Evolutionary conservation across 2,797 vertebrate species (phyloP), one percentile per base, ranked within the genome.

Genomic region (Oryzias sinensis): DNA sequence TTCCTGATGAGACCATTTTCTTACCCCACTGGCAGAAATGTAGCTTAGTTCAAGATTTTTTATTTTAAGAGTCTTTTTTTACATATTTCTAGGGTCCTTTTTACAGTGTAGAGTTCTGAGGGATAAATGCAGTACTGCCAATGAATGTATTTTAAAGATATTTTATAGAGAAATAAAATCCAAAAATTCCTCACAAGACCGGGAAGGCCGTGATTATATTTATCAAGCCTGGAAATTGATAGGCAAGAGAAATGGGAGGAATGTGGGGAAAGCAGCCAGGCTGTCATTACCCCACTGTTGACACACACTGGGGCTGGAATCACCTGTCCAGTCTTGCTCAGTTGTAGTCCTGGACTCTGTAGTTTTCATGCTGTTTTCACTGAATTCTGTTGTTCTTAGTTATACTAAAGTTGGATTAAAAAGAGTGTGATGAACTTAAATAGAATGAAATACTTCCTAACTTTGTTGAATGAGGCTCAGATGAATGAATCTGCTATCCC

Each of bases 271-370:
- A 77, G 61, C 43, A 51, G 29, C 46, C 43, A 45, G 55, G 49
- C 66, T 70, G 68, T 76, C 82, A 79, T 81, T 80, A 70, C 68
- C 50, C 43, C 53, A 27, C 65, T 54, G 46, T 59, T 56, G 59
- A 53, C 56, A 64, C 68, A 80, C 58, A 16, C 57, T 63, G 63
- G 62, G 4, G 1, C 68, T 40, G 25, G 58, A 11, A 54, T 62
- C 45, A 40, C 79, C 59, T 83, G 88, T 83, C 80, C 56, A 41
- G 62, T 84, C 88, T 84, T 85, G 87, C 49, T 59, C 16, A 5
- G 33, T 52, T 70, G 27, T 49, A 11, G 33, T 62, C 29, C 48
- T 60, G 37, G 56, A 58, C 59, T 50, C 44, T 72, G 27, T 1
- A 6, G 6, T 6, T 29, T 29, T 27, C 5, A 27, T 27, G 25